These are phyloP conservation scores for Amiota mariae DNA, from an alignment of 2,888 invertebrate species.

Conservation along the genomic window DNA sequence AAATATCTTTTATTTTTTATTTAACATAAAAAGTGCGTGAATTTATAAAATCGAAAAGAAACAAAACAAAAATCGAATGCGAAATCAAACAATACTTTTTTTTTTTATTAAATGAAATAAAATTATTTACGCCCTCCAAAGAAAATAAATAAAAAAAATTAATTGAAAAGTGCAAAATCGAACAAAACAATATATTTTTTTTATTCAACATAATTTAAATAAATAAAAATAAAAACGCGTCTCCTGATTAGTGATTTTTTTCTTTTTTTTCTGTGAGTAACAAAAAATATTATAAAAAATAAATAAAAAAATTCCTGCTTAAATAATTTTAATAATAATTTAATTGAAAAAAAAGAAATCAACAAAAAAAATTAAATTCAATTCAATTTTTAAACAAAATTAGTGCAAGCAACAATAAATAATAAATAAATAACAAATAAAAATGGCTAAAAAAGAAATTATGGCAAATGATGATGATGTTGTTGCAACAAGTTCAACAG, in stretches of 20 bases:
- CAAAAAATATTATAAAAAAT: slow-evolving; percentile 34
- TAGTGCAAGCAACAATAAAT: slow-evolving; percentile 13
- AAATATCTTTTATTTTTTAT: too few relatives aligned
- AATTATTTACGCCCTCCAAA: too few relatives aligned
- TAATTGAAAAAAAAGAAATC: slow-evolving; percentile 12
- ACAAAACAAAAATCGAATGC: too few relatives aligned
- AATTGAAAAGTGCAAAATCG: background rate
- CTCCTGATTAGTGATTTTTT: slow-evolving; percentile 40
- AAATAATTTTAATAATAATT: background rate
- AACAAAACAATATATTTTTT: background rate
- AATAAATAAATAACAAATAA: slow-evolving; percentile 14
- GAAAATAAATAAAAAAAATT: too few relatives aligned
- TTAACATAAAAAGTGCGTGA: too few relatives aligned
- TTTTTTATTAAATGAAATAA: slow-evolving; percentile 23
- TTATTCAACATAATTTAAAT: background rate
- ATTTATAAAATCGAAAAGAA: too few relatives aligned
- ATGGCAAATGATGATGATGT: slow-evolving; percentile 12
- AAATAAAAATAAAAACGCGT: slow-evolving; percentile 48
- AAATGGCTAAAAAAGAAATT: slow-evolving; percentile 15
- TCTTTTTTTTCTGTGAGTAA: slow-evolving; percentile 5
- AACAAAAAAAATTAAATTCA: background rate
- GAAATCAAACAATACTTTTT: too few relatives aligned
- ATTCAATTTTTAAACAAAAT: slow-evolving; percentile 15
- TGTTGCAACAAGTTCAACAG: slow-evolving; percentile 19
- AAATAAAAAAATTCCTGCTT: slow-evolving; percentile 7